These are phyloP conservation scores for Augochlora pura DNA, from an alignment of 1,140 invertebrate species.

Conservation along the genomic window DNA sequence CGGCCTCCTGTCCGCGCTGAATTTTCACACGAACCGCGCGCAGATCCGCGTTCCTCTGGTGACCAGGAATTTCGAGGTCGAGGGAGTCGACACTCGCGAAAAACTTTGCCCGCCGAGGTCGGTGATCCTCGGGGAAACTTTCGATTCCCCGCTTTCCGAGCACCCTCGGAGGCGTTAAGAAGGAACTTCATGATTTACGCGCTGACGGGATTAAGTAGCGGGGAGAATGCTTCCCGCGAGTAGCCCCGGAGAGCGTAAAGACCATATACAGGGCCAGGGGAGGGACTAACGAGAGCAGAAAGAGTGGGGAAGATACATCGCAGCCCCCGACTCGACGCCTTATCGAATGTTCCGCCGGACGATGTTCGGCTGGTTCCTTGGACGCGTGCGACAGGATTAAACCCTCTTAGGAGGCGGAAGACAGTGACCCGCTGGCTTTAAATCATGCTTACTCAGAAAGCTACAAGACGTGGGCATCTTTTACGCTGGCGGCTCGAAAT, in stretches of 20 bases:
- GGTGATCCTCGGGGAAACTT: constrained; percentile 46
- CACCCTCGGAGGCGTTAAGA: constrained; percentile 53
- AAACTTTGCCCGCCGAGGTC: not conserved
- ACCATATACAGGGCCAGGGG: constrained; percentile 8
- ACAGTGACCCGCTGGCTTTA: constrained; percentile 8
- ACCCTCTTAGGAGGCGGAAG: not conserved
- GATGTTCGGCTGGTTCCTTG: too few relatives aligned
- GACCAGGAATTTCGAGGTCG: not conserved
- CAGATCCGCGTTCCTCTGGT: not conserved
- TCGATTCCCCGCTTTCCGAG: constrained; percentile 41
- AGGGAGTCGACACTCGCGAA: not conserved
- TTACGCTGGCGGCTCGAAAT: not conserved
- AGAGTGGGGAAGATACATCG: constrained; percentile 18
- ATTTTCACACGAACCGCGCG: not conserved
- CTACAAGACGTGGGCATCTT: not conserved
- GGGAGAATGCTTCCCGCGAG: constrained; percentile 32
- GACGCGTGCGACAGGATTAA: constrained; percentile 8
- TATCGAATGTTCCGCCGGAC: not conserved
- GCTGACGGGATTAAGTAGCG: constrained; percentile 53
- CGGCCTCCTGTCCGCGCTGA: not conserved
- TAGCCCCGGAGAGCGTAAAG: constrained; percentile 40
- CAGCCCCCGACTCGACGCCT: constrained; percentile 12
- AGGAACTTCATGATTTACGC: constrained; percentile 65
- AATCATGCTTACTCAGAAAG: not conserved
- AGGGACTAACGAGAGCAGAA: constrained; percentile 17